Evolutionary conservation across 2,797 vertebrate genomes (phyloP).

Genomic region (Lagocephalus sceleratus): DNA sequence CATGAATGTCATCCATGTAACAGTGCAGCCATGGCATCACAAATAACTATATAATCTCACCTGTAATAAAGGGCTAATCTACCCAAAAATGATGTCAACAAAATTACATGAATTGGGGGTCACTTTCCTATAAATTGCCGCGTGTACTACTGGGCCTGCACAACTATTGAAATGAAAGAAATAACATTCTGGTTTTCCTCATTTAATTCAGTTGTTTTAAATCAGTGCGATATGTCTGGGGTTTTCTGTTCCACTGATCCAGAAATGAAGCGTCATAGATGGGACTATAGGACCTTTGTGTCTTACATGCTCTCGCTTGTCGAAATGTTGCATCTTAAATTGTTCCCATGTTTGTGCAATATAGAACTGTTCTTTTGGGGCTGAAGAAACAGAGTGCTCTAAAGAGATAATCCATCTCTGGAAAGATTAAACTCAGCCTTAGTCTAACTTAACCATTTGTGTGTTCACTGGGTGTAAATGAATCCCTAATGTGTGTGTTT

Average conservation of each 20-base stretch:
- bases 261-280: conserved; percentile 23
- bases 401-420: not conserved
- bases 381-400: conserved; percentile 17
- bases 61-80: not conserved
- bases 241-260: conserved; percentile 17
- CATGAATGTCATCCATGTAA: conserved; percentile 36
- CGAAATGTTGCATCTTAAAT: conserved; percentile 28
- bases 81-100: too few species aligned
- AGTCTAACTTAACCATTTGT: conserved; percentile 38
- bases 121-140: too few species aligned
- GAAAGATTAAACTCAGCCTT: conserved; percentile 15
- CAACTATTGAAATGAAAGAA: too few species aligned
- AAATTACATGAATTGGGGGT: too few species aligned
- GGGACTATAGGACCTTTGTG: conserved; percentile 10
- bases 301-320: conserved; percentile 17
- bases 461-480: conserved; percentile 67
- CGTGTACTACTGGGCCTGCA: too few species aligned
- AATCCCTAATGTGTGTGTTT: conserved; percentile 47
- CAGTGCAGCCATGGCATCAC: conserved; percentile 11
- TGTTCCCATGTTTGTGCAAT: conserved; percentile 62
- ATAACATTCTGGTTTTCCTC: too few species aligned
- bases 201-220: too few species aligned
- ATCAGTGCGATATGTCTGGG: too few species aligned
- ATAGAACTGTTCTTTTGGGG: conserved; percentile 42
- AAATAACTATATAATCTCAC: conserved; percentile 11